A percentile compares a stretch with the other conserved stretches of the same genome.
Conservation (phyloP, 92 coral and sea anemone genomes). For the Epizoanthus scotinus region DNA sequence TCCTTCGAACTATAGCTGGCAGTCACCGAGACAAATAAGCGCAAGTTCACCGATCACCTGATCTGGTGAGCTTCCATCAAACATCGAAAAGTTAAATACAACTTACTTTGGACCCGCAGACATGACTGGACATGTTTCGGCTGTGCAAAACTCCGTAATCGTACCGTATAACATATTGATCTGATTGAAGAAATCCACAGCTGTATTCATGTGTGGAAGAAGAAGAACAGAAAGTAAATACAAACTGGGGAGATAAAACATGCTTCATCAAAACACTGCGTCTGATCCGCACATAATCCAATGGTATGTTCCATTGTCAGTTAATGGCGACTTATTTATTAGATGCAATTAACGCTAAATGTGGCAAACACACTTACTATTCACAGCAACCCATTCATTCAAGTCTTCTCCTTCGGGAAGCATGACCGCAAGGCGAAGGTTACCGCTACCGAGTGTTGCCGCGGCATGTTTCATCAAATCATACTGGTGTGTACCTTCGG, state of each 20-base stretch:
- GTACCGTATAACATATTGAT: constrained; percentile 99
- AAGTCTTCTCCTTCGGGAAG: constrained; percentile 98
- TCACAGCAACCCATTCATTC: constrained; percentile 99
- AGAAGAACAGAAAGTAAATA: constrained; percentile 30
- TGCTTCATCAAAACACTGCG: too few relatives aligned
- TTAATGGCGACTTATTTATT: not conserved
- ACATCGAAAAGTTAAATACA: not conserved
- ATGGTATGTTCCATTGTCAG: not conserved
- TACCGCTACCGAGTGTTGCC: constrained; percentile 98
- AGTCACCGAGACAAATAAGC: not conserved
- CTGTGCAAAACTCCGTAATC: constrained; percentile 93
- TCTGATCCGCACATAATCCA: not conserved
- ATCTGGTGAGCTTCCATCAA: not conserved
- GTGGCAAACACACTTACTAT: constrained; percentile 65
- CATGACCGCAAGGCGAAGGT: constrained; percentile 92
- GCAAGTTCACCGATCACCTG: not conserved
- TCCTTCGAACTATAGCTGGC: too few relatives aligned
- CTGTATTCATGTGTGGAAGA: too few relatives aligned
- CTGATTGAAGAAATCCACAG: constrained; percentile 99
- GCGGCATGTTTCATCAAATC: constrained; percentile 99
- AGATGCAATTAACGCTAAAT: not conserved
- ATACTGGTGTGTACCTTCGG: constrained; percentile 99
- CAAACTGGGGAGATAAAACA: not conserved
- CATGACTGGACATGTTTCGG: constrained; percentile 96
- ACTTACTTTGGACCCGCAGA: constrained; percentile 99